phyloP scores from a whole-genome alignment of 2,888 invertebrate species.

The Dorcus parallelipipedus region DNA sequence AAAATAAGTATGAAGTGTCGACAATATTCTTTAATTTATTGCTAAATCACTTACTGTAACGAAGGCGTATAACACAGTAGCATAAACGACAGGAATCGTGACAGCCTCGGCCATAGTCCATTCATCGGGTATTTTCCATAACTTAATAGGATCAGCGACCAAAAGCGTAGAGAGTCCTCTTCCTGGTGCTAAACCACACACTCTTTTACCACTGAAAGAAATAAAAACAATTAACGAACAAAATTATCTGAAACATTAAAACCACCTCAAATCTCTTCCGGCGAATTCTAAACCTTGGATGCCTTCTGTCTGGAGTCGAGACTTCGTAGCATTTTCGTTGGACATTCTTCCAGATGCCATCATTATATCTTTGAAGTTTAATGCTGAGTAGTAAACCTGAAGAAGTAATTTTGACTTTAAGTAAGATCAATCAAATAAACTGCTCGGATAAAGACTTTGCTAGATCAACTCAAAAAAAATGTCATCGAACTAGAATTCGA shows the following conservation, averaged over 20 bases:
- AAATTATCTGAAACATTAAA: background rate
- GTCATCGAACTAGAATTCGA: no score
- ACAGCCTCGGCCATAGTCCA: conserved; percentile 75
- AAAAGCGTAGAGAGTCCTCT: conserved; percentile 61
- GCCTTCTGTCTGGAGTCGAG: conserved; percentile 52
- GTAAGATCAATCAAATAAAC: background rate
- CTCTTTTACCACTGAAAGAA: conserved; percentile 53
- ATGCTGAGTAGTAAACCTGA: conserved; percentile 68
- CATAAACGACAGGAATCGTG: conserved; percentile 73
- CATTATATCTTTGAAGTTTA: conserved; percentile 97
- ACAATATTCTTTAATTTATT: no score
- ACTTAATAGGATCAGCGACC: conserved; percentile 53
- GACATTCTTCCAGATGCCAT: conserved; percentile 85
- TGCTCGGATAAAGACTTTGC: background rate
- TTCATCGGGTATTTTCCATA: conserved; percentile 66
- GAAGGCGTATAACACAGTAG: conserved; percentile 52
- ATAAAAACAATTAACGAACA: background rate
- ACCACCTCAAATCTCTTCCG: conserved; percentile 52
- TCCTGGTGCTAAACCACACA: conserved; percentile 63
- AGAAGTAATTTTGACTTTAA: conserved; percentile 40
- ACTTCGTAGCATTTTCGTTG: conserved; percentile 71
- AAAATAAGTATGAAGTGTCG: no score
- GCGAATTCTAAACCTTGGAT: conserved; percentile 59
- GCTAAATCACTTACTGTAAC: conserved; percentile 37
- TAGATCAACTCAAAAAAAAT: no score